Percentiles rank a stretch among this genome's conserved stretches.
These are phyloP conservation scores for Ectemnius lituratus DNA, from an alignment of 2,888 invertebrate species.

Conservation along the genomic window DNA sequence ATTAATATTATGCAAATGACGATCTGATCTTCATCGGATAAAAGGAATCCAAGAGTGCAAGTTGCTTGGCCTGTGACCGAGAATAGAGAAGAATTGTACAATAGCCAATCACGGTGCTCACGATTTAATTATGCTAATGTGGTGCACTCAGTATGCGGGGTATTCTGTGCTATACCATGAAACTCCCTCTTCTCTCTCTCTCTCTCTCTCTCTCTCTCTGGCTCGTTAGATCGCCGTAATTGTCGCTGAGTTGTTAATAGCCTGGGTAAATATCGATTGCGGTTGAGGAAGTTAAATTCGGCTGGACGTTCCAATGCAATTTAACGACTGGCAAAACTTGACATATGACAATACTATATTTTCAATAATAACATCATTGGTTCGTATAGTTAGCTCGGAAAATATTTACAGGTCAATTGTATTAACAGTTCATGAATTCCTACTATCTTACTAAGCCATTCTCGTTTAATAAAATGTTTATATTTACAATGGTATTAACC, in stretches of 20 bases:
- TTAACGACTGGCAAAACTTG: conserved; percentile 6
- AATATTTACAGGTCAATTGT: too few species aligned
- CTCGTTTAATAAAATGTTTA: too few species aligned
- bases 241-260: conserved; percentile 57
- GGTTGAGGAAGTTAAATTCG: conserved; percentile 30
- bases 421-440: too few species aligned
- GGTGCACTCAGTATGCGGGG: conserved; percentile 20
- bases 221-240: conserved; percentile 47
- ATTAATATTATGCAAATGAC: neutral
- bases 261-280: conserved; percentile 48
- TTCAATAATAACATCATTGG: too few species aligned
- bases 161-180: conserved; percentile 10
- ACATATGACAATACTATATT: too few species aligned
- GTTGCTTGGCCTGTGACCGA: neutral
- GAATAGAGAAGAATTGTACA: conserved; percentile 31
- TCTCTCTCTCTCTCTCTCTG: conserved; percentile 23
- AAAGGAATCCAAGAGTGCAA: neutral
- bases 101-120: conserved; percentile 56
- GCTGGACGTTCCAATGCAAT: conserved; percentile 43
- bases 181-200: conserved; percentile 20
- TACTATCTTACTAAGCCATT: too few species aligned
- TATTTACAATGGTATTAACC: too few species aligned
- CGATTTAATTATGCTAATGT: conserved; percentile 63
- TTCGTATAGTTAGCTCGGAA: too few species aligned
- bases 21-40: neutral